These are phyloP conservation scores for Anisognathus igniventris DNA, from an alignment of 2,797 vertebrate species.

Conservation along the genomic window DNA sequence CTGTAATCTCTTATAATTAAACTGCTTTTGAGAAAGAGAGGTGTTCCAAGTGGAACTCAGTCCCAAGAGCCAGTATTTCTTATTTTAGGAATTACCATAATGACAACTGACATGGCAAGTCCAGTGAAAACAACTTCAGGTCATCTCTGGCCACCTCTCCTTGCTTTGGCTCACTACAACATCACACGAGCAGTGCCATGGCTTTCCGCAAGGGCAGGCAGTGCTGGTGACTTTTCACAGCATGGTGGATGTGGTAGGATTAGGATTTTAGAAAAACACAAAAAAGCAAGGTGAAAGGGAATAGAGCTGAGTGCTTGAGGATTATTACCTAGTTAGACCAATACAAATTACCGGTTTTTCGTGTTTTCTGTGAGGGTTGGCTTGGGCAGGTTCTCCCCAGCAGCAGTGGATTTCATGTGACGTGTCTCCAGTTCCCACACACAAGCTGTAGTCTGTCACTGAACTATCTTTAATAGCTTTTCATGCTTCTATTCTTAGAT, in stretches of 20 bases:
- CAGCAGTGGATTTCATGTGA: constrained; percentile 35
- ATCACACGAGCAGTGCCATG: accelerated
- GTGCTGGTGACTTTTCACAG: neutral
- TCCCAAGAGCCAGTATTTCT: neutral
- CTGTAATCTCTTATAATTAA: neutral
- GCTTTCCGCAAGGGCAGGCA: neutral
- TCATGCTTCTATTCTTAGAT: constrained; percentile 61
- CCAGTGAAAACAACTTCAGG: neutral
- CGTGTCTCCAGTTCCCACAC: constrained; percentile 46
- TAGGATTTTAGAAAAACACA: neutral
- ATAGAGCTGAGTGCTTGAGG: neutral
- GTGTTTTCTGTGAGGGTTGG: constrained; percentile 9
- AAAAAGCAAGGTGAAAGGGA: neutral
- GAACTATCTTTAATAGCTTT: constrained; percentile 59
- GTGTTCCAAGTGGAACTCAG: neutral
- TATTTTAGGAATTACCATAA: neutral
- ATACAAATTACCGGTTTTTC: neutral
- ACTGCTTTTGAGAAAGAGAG: neutral
- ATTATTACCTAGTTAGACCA: neutral
- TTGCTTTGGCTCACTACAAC: neutral
- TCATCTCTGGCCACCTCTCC: neutral
- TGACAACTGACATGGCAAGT: neutral
- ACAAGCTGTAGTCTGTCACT: constrained; percentile 57
- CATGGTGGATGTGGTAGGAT: accelerated
- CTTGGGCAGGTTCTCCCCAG: constrained; percentile 15